phyloP scores from a whole-genome alignment of 2,888 invertebrate species.

The Timema cristinae region DNA sequence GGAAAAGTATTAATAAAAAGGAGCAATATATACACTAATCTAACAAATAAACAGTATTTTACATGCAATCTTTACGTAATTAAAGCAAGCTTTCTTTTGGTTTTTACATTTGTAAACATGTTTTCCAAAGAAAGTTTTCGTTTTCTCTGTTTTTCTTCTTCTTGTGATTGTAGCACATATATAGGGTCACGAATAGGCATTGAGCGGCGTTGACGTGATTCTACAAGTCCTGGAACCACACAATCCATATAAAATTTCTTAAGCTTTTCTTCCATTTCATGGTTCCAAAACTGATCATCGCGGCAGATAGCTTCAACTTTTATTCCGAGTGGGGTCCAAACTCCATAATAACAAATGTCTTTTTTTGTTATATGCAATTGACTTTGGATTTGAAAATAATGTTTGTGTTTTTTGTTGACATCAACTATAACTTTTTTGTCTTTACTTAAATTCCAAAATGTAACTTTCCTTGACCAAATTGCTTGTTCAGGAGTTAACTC shows the following conservation, averaged over 20 bases:
- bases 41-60: neutral
- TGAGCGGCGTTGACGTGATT: slow-evolving; percentile 17
- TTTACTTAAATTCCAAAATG: slow-evolving; percentile 16
- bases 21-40: too few species aligned
- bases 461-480: slow-evolving; percentile 16
- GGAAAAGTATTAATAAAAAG: too few species aligned
- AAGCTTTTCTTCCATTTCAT: slow-evolving; percentile 17
- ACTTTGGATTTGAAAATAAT: slow-evolving; percentile 21
- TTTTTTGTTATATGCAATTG: slow-evolving; percentile 21
- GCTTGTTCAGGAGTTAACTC: slow-evolving; percentile 21
- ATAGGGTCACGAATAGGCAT: slow-evolving; percentile 15
- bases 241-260: slow-evolving; percentile 16
- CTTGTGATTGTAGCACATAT: slow-evolving; percentile 4
- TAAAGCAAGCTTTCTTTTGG: neutral
- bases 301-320: slow-evolving; percentile 15
- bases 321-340: slow-evolving; percentile 23
- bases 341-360: slow-evolving; percentile 17
- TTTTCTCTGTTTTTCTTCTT: neutral
- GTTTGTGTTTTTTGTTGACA: slow-evolving; percentile 15
- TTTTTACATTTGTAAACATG: neutral
- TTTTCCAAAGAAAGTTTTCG: neutral
- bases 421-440: slow-evolving; percentile 5
- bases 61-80: neutral
- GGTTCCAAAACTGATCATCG: slow-evolving; percentile 21
- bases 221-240: slow-evolving; percentile 10